Evolutionary conservation across 1,140 invertebrate genomes (phyloP), one percentile per base, ranked within the genome.

Genomic region (Drosophila lacertosa): DNA sequence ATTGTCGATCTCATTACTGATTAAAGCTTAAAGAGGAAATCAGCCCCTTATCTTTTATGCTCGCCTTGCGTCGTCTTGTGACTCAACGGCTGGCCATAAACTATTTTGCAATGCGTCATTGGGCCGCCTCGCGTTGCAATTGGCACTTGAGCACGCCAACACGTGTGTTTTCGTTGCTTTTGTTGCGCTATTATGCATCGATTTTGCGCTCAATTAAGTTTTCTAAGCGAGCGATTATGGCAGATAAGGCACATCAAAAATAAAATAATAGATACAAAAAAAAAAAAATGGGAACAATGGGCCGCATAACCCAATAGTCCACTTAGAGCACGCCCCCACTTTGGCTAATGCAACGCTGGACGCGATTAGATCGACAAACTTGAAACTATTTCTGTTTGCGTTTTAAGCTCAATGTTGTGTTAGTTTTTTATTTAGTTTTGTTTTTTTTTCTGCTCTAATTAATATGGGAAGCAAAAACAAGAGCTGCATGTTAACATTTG

Each of bases 121-220:
- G 3, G 35, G 20, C 33, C 16, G 16, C 10, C 32, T 16, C 16
- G 42, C 20, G 44, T 26, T 53, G 57, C 48, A 53, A 45, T 54
- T 40, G 67, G 16, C 60, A 65, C 67, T 70, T 44, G 33, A 70
- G 33, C 68, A 71, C 66, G 66, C 66, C 59, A n/a, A 32, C 13
- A 11, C 10, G 18, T 50, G 16, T 13, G 20, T 13, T 10, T 29
- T 4, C 1, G 11, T n/a, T 35, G 33, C n/a, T 5, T 11, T n/a
- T 35, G 33, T 35, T n/a, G 33, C 5, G 33, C 26, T 0, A 29
- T 29, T 55, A 26, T 69, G 40, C 65, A 82, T 78, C 81, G 73
- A 84, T 84, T 88, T 84, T 70, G 55, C 82, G 63, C 64, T 74
- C 73, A 88, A 88, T 84, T 84, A 86, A 54, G 73, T 77, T 68